Evolutionary conservation across 2,888 invertebrate genomes (phyloP).

Genomic region (Lasioglossum figueresi): DNA sequence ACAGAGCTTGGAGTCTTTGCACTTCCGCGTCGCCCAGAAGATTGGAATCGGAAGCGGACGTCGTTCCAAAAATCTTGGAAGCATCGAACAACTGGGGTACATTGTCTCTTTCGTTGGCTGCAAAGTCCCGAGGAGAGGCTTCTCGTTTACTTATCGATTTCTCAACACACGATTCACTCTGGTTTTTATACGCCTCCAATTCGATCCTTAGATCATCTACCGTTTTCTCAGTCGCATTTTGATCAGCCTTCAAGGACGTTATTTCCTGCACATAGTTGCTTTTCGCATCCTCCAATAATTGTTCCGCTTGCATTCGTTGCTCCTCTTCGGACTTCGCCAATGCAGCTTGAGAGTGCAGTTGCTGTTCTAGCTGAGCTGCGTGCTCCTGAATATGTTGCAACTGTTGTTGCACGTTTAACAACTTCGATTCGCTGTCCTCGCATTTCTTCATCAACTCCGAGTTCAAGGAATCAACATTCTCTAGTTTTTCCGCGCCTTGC

Average conservation of each 20-base stretch:
- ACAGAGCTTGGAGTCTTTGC: constrained; percentile 55
- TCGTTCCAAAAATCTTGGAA: constrained; percentile 74
- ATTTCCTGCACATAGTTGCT: constrained; percentile 73
- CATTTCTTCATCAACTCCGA: constrained; percentile 56
- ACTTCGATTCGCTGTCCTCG: constrained; percentile 83
- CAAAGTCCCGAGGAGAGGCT: constrained; percentile 33
- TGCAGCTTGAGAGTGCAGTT: constrained; percentile 84
- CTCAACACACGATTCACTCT: constrained; percentile 25
- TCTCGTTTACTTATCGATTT: constrained; percentile 28
- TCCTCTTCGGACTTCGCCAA: constrained; percentile 79
- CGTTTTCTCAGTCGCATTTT: constrained; percentile 25
- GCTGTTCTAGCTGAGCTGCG: constrained; percentile 85
- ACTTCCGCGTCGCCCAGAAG: constrained; percentile 47
- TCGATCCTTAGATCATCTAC: constrained; percentile 59
- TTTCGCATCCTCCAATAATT: constrained; percentile 40
- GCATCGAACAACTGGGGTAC: constrained; percentile 76
- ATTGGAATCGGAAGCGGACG: constrained; percentile 34
- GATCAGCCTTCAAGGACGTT: constrained; percentile 51
- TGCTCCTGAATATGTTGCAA: constrained; percentile 84
- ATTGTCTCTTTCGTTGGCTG: constrained; percentile 43
- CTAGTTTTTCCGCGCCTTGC: constrained; percentile 64
- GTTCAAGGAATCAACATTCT: constrained; percentile 57
- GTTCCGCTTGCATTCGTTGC: constrained; percentile 59
- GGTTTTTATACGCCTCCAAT: constrained; percentile 64
- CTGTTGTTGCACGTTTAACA: constrained; percentile 83